phyloP scores from a whole-genome alignment of 1,140 invertebrate species.

The Helicoverpa zea region DNA sequence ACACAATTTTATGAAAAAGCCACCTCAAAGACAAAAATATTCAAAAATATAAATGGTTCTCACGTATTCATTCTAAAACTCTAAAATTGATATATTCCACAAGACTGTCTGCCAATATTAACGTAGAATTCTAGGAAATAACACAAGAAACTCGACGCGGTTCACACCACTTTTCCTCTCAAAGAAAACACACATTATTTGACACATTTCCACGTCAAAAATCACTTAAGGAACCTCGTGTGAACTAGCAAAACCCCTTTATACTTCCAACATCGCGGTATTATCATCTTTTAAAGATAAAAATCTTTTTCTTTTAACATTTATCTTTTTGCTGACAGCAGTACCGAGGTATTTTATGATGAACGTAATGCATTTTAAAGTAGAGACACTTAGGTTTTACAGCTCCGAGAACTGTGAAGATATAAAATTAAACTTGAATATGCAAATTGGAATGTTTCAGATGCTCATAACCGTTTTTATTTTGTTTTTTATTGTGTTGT shows the following conservation, averaged over 20 bases:
- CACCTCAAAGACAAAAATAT: too few species aligned
- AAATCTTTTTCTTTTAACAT: background rate
- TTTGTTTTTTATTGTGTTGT: background rate
- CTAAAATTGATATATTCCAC: too few species aligned
- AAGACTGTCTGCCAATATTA: too few species aligned
- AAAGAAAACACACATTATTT: background rate
- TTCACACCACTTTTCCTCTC: background rate
- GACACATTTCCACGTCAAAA: constrained; percentile 11
- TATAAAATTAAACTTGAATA: constrained; percentile 11
- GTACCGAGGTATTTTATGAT: constrained; percentile 3
- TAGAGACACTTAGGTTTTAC: background rate
- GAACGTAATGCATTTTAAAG: constrained; percentile 27
- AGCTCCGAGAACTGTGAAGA: background rate
- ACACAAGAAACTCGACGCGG: background rate
- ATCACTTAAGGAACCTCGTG: background rate
- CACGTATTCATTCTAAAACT: too few species aligned
- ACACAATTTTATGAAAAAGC: too few species aligned
- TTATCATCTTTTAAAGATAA: background rate
- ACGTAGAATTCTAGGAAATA: background rate
- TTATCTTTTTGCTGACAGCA: constrained; percentile 2
- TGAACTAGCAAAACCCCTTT: background rate
- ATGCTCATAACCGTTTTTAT: background rate
- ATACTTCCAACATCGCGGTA: background rate
- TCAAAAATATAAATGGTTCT: too few species aligned
- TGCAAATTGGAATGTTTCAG: constrained; percentile 17